phyloP scores from a whole-genome alignment of 2,888 invertebrate species.

The Keiferia lycopersicella region DNA sequence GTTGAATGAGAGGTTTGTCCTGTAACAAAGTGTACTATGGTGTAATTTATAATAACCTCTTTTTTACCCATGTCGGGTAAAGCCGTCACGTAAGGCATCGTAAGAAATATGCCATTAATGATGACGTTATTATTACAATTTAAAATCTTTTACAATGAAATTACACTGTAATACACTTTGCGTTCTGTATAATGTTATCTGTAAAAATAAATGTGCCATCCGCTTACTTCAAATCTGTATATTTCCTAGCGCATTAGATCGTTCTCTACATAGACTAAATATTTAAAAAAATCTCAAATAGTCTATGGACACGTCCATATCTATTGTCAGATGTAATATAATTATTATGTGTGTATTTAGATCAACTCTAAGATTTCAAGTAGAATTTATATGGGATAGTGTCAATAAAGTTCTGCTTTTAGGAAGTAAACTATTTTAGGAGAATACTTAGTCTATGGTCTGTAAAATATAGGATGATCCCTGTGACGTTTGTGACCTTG shows the following conservation, averaged over 20 bases:
- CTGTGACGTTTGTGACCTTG: too few species aligned
- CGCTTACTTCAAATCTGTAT: slow-evolving; percentile 67
- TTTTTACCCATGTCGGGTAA: background rate
- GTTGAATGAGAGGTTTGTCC: slow-evolving; percentile 43
- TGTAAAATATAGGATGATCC: too few species aligned
- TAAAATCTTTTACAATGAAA: background rate
- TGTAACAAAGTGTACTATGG: slow-evolving; percentile 9
- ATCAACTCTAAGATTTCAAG: slow-evolving; percentile 38
- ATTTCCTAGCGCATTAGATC: slow-evolving; percentile 54
- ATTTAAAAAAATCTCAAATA: slow-evolving; percentile 37
- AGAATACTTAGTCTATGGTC: background rate
- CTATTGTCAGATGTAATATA: slow-evolving; percentile 52
- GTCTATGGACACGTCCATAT: slow-evolving; percentile 67
- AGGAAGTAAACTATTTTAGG: background rate
- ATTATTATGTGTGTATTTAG: slow-evolving; percentile 51
- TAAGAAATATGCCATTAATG: background rate
- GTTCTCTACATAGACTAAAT: slow-evolving; percentile 42
- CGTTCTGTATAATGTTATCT: slow-evolving; percentile 53
- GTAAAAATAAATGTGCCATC: slow-evolving; percentile 74
- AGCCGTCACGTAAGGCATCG: background rate
- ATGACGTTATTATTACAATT: background rate
- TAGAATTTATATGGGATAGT: slow-evolving; percentile 36
- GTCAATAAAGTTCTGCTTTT: slow-evolving; percentile 21
- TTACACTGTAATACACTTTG: slow-evolving; percentile 11
- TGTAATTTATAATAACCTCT: background rate